Base-by-base conservation (phyloP, 2,113 vertebrate species). In the Platanista minor region DNA sequence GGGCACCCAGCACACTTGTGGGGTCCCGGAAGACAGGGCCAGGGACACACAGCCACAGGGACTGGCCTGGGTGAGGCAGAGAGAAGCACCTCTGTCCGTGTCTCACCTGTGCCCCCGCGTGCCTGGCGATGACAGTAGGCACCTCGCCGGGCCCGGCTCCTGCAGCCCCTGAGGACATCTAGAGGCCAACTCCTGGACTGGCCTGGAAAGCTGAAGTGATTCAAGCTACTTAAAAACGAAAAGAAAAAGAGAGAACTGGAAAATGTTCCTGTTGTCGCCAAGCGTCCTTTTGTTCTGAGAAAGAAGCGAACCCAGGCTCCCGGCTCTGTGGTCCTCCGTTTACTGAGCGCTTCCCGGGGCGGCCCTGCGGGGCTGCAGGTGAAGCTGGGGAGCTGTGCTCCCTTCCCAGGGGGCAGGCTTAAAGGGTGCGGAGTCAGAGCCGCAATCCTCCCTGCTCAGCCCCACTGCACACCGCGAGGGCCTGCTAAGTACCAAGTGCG, bases 41-140 rank as follows among this genome's bases (percentile, higher is more conserved):
- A 3, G 64, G 66, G n/a, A 20, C 43, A 10, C 67, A 25, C n/a
- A 29, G 43, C 43, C 33, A 20, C 54, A 39, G 25, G 4, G 7
- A 57, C 27, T 12, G 69, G 13, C 18, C 67, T 8, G 66, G n/a
- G n/a, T 4, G 69, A 64, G 91, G 91, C 81, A 10, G 15, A 2
- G 46, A 3, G 9, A 17, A 20, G 18, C 54, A 57, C 29, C 8
- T 8, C 54, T 12, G 31, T 36, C 39, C 49, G 23, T 20, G 14
- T 84, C 95, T 89, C 95, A 77, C 95, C 90, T 84, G 90, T 41
- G 61, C 90, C 96, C 46, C 74, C 69, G 93, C 74, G 67, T 57
- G 27, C 74, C 57, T 31, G 4, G 21, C 31, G 39, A 62, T 0
- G 33, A 49, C 18, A 6, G 33, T 20, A 41, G 6, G 36, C 77